Conservation (phyloP, 2,888 invertebrate genomes). For the Ypsolopha sequella region DNA sequence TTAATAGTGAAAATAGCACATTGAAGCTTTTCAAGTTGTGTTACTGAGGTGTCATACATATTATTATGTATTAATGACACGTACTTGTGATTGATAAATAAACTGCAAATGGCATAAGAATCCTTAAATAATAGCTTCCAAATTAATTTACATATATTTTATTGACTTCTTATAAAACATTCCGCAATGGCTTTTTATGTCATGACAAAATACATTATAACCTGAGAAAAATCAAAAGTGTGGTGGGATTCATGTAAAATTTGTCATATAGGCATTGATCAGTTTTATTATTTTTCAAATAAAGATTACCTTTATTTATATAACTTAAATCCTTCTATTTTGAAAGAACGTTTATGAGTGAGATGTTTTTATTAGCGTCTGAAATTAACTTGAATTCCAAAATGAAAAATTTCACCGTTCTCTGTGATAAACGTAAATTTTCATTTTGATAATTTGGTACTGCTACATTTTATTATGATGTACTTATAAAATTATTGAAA, state of each 20-base stretch:
- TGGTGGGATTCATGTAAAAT: not conserved
- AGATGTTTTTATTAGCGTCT: not conserved
- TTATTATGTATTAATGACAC: not conserved
- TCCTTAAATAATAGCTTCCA: not conserved
- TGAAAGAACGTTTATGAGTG: not conserved
- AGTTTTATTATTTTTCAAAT: not conserved
- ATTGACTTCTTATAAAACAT: constrained; percentile 18
- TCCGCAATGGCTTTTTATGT: constrained; percentile 31
- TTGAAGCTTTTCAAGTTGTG: not conserved
- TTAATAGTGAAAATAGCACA: not conserved
- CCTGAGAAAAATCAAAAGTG: not conserved
- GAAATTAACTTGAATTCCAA: not conserved
- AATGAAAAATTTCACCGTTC: not conserved
- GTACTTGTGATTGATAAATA: not conserved
- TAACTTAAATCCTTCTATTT: not conserved
- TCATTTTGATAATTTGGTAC: too few species aligned
- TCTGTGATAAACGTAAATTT: not conserved
- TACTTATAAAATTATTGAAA: too few species aligned
- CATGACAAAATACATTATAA: constrained; percentile 14
- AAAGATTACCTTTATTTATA: not conserved
- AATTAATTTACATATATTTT: not conserved
- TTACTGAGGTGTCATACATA: not conserved
- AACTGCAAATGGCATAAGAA: not conserved
- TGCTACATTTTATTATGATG: too few species aligned
- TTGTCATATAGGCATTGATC: not conserved